Evolutionary conservation across 2,888 invertebrate genomes (phyloP).

Genomic region (Morpho deidamia): DNA sequence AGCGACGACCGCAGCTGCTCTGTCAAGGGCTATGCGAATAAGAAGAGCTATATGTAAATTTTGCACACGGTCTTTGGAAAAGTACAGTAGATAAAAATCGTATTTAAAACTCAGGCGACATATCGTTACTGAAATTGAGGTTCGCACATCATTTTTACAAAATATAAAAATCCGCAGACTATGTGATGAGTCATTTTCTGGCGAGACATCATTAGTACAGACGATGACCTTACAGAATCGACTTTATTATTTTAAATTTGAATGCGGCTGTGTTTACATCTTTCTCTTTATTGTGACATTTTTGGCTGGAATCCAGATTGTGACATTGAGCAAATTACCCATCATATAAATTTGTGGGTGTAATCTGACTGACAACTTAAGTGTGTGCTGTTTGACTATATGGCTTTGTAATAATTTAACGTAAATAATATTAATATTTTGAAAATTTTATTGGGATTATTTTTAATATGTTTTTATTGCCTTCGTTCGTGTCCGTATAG

Average conservation of each 20-base stretch:
- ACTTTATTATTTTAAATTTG: slow-evolving; percentile 68
- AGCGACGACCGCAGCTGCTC: too few relatives aligned
- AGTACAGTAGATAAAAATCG: neutral
- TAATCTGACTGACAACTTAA: slow-evolving; percentile 21
- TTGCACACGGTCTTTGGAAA: neutral
- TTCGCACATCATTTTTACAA: slow-evolving; percentile 23
- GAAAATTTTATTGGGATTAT: neutral
- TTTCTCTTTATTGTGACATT: slow-evolving; percentile 69
- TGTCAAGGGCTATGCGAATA: too few relatives aligned
- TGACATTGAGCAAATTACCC: slow-evolving; percentile 52
- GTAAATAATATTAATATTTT: neutral
- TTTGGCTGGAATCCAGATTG: slow-evolving; percentile 63
- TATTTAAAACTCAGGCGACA: neutral
- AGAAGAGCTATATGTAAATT: neutral
- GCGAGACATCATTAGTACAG: slow-evolving; percentile 55
- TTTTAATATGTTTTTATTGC: too few relatives aligned
- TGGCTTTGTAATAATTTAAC: neutral
- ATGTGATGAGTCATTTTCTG: slow-evolving; percentile 54
- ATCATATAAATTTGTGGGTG: slow-evolving; percentile 34
- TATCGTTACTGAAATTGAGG: neutral
- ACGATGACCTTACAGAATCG: slow-evolving; percentile 45
- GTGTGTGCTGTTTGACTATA: neutral
- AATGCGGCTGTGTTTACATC: slow-evolving; percentile 73
- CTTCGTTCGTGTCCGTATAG: too few relatives aligned
- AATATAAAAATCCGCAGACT: slow-evolving; percentile 31